These are phyloP conservation scores for Numenius phaeopus DNA, from an alignment of 2,797 vertebrate genomes.

Conservation along the genomic window DNA sequence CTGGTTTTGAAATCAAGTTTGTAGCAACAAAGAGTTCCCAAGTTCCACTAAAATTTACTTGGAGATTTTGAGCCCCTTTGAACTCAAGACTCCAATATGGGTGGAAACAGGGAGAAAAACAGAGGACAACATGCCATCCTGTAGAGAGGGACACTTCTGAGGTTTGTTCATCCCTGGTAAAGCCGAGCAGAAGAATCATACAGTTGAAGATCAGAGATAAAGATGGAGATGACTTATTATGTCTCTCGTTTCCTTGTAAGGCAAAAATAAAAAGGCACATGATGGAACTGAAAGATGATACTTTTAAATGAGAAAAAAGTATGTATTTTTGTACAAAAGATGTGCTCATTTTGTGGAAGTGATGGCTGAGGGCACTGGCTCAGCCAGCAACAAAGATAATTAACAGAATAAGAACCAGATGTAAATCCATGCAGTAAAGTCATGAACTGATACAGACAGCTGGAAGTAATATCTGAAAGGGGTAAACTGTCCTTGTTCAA, in stretches of 20 bases:
- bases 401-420: constrained; percentile 43
- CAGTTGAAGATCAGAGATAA: not conserved
- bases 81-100: not conserved
- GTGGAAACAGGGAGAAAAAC: not conserved
- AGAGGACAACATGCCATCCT: not conserved
- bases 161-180: not conserved
- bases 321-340: not conserved
- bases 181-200: not conserved
- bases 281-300: constrained; percentile 16
- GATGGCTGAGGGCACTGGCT: constrained; percentile 27
- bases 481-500: not conserved
- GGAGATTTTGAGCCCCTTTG: not conserved
- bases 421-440: constrained; percentile 11
- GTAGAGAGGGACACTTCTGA: not conserved
- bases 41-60: not conserved
- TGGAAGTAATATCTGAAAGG: constrained; percentile 25
- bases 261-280: constrained; percentile 20
- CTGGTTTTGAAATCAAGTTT: not conserved
- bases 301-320: constrained; percentile 11
- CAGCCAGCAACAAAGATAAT: not conserved
- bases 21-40: not conserved
- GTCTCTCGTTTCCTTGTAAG: constrained; percentile 16
- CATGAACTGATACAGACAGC: not conserved
- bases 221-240: not conserved
- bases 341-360: constrained; percentile 7